These are phyloP conservation scores for Solea senegalensis DNA, from an alignment of 2,113 vertebrate species.

Conservation along the genomic window DNA sequence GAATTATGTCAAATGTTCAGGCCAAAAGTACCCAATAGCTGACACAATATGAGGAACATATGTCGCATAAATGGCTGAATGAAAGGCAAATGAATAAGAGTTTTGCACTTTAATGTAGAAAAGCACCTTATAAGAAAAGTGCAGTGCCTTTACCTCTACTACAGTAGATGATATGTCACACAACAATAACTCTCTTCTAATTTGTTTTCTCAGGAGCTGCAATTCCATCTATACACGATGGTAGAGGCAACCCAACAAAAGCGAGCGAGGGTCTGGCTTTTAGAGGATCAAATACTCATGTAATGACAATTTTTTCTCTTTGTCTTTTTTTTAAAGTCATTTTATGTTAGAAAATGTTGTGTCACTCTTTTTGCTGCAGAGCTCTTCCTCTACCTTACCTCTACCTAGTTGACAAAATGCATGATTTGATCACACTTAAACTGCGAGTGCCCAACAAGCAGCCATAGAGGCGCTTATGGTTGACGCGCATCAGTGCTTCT, in stretches of 20 bases:
- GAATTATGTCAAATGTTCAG: too few species aligned
- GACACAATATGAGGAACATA: too few species aligned
- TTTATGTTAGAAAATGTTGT: too few species aligned
- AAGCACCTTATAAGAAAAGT: background rate
- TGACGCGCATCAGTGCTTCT: too few species aligned
- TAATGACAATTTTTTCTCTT: conserved; percentile 54
- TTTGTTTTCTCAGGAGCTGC: conserved; percentile 76
- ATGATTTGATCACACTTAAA: too few species aligned
- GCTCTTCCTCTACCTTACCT: too few species aligned
- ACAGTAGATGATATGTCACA: background rate
- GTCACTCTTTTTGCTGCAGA: too few species aligned
- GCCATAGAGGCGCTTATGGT: too few species aligned
- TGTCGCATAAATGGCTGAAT: background rate
- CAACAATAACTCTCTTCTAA: background rate
- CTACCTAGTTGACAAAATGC: too few species aligned
- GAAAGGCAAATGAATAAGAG: background rate
- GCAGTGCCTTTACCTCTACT: background rate
- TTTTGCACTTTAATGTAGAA: background rate
- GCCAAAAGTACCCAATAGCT: too few species aligned
- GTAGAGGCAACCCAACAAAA: conserved; percentile 89
- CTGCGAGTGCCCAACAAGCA: too few species aligned
- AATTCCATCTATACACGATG: conserved; percentile 86
- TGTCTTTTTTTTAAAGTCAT: background rate
- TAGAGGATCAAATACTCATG: conserved; percentile 96
- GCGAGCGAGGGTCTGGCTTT: conserved; percentile 85